Conservation (phyloP, 2,113 vertebrate species). For the Mugil cephalus region DNA sequence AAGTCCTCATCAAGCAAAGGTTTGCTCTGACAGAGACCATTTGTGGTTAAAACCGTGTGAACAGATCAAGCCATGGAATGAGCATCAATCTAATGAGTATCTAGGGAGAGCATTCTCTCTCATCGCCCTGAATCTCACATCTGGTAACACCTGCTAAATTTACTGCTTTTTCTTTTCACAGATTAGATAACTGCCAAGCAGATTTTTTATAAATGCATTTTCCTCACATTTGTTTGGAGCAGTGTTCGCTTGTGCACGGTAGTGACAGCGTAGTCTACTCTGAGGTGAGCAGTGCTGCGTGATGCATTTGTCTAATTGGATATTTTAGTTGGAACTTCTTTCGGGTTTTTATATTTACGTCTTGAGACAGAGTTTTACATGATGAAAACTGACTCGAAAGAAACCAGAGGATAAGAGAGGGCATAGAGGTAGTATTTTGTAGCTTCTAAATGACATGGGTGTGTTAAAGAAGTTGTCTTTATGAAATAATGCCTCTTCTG, state of each 20-base stretch:
- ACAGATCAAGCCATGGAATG: conserved; percentile 24
- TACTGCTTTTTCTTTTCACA: conserved; percentile 33
- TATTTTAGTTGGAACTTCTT: conserved; percentile 1
- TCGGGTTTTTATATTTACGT: conserved; percentile 6
- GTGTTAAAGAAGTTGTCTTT: neutral
- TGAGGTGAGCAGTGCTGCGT: neutral
- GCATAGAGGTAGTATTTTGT: too few species aligned
- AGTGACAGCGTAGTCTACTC: conserved; percentile 17
- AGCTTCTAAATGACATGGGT: neutral
- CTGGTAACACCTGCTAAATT: conserved; percentile 39
- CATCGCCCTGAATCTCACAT: conserved; percentile 1
- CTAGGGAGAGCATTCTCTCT: neutral
- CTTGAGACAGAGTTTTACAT: neutral
- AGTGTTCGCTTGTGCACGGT: conserved; percentile 2
- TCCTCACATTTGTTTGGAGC: conserved; percentile 13
- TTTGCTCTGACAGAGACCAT: conserved; percentile 51
- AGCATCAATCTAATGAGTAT: conserved; percentile 41
- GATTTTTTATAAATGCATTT: conserved; percentile 20
- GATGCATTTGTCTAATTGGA: neutral
- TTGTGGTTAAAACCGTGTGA: conserved; percentile 47
- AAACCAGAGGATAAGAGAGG: neutral
- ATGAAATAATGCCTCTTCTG: neutral
- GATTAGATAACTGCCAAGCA: conserved; percentile 19
- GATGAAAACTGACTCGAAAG: neutral
- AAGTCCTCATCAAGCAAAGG: conserved; percentile 49